Evolutionary conservation across 37 sponge, comb jelly and placozoan genomes (phyloP), one percentile per base, ranked within the genome.

Genomic region (Oopsacas minuta): DNA sequence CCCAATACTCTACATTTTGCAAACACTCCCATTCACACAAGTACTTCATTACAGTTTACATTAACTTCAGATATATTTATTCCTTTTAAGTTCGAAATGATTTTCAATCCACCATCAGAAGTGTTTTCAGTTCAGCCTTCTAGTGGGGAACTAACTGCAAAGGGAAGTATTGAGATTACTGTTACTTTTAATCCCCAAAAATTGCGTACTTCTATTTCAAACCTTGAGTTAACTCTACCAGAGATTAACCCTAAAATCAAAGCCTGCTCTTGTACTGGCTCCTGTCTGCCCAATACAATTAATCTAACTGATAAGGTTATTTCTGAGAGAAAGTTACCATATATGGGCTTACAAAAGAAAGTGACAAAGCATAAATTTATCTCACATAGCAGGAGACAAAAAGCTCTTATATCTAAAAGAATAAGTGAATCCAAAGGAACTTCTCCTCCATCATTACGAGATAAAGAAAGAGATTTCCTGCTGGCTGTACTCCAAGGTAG

Each of bases 191-290:
- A 3, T 5, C 75, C 75, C 1, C 22, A 61, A 7, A 3, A n/a
- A 3, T 61, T 61, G 22, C 20, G 30, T 3, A 61, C 75, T 5
- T 32, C 75, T 3, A 61, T 12, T 7, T 10, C 75, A 20, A n/a
- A 61, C 30, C 75, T 61, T n/a, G 75, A 61, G 75, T 61, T 61
- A 61, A 61, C 75, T n/a, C 30, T 61, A 61, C 75, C 75, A 61
- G 75, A 61, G 28, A 61, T 61, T n/a, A 12, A 61, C 30, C 28
- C 75, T 61, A 12, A 61, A 10, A 3, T 61, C 30, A 10, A 34
- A 61, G 28, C 28, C 28, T 61, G 75, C 75, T 12, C 75, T 61
- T 61, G 75, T 34, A 25, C 75, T 20, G 75, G 75, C 30, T 61
- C 75, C 5, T 61, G 75, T 61, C 75, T 61, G 20, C 75, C 75